Conservation (phyloP, 2,797 vertebrate genomes). For the Decapterus maruadsi region DNA sequence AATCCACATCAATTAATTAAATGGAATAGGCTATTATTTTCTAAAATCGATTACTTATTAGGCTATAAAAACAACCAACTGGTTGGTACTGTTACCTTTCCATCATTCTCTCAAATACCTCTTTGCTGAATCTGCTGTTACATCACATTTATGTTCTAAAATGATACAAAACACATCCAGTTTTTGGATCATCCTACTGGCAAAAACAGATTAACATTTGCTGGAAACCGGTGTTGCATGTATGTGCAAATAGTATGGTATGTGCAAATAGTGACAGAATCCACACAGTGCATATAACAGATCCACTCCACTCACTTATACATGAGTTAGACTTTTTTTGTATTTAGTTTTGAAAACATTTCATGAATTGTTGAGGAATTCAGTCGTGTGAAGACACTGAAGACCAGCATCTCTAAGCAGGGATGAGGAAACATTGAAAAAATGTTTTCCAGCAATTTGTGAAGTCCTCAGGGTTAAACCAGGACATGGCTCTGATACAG, state of each 20-base stretch:
- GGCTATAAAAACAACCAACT: too few species aligned
- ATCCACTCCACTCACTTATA: not conserved
- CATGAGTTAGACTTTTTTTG: not conserved
- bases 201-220: slow-evolving; percentile 25
- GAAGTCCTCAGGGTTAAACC: too few species aligned
- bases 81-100: not conserved
- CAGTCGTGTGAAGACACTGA: not conserved
- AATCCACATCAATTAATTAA: not conserved
- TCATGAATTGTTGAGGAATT: not conserved
- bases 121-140: not conserved
- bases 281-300: not conserved
- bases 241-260: not conserved
- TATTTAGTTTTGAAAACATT: not conserved
- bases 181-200: slow-evolving; percentile 20
- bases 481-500: too few species aligned
- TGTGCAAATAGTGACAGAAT: not conserved
- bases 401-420: not conserved
- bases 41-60: too few species aligned
- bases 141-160: slow-evolving; percentile 29
- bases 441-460: too few species aligned
- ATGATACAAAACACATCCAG: not conserved
- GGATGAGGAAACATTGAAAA: too few species aligned
- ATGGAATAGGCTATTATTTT: too few species aligned
- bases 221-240: slow-evolving; percentile 18
- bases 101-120: not conserved